Conservation (phyloP, 2,797 vertebrate genomes). For the Poliocrania exsul region DNA sequence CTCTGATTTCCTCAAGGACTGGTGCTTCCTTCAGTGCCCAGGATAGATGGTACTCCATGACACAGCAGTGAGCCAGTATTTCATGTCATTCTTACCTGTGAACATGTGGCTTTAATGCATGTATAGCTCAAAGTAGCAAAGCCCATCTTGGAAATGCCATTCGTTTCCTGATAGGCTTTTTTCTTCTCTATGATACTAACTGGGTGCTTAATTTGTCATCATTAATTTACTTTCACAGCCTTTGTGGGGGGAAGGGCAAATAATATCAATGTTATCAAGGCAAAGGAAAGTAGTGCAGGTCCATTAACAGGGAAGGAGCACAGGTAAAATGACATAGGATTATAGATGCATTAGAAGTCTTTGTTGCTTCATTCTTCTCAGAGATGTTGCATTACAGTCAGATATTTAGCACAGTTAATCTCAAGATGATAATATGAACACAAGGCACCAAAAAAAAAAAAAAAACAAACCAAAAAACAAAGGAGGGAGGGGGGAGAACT, state of each 20-base stretch:
- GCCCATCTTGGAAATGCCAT: neutral
- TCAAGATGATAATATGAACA: neutral
- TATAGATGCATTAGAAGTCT: neutral
- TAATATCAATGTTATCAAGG: neutral
- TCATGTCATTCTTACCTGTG: neutral
- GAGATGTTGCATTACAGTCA: neutral
- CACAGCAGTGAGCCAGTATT: neutral
- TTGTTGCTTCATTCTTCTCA: neutral
- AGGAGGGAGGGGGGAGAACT: neutral
- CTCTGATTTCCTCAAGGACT: neutral
- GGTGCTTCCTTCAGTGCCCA: neutral
- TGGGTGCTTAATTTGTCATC: neutral
- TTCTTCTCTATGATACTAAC: neutral
- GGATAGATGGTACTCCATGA: neutral
- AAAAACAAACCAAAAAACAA: neutral
- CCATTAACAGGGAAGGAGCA: neutral
- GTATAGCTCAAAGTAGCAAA: neutral
- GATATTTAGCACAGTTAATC: neutral
- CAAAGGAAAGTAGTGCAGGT: neutral
- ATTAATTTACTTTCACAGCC: constrained; percentile 3
- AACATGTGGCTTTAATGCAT: fast-evolving
- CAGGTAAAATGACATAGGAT: neutral
- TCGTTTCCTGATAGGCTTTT: neutral
- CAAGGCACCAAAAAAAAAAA: neutral
- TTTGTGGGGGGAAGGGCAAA: neutral